Base-by-base conservation (phyloP, 2,888 invertebrate species). In the Orthonychiurus folsomi region DNA sequence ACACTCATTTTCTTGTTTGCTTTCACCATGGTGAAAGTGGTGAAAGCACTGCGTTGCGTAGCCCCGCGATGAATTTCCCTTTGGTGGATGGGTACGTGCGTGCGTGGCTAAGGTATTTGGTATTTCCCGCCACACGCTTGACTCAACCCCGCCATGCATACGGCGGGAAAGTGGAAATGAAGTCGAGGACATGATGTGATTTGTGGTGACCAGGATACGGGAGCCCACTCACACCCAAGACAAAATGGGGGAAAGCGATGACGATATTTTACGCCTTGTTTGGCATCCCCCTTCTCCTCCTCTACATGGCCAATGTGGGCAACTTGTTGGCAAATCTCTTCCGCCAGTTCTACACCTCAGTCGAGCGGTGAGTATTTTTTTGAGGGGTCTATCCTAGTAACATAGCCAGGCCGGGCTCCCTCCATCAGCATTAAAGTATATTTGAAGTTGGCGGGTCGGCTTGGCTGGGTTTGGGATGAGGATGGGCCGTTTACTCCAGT, bases 231-330 rank as follows among this genome's bases (percentile, higher is more conserved):
- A 68, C 69, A 37, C 73, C 73, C 24, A 69, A 67, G 58, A 71
- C 73, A 48, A 68, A 69, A 27, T 69, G 67, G 66, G 73, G 72
- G n/a, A 73, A 73, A 62, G 65, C 66, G 63, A 65, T 68, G 60
- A 72, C 72, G 24, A 70, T 72, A 56, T 63, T 71, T 52, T 73
- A 73, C 59, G 72, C 73, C 60, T 56, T 71, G 28, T 65, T 70
- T 54, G 73, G 73, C 50, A 73, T 73, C 60, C 73, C 73, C 1
- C 62, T 73, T 26, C 69, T 72, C 21, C 66, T 72, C 12, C 63
- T 72, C 15, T 71, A 71, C 69, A 71, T 72, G 71, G 68, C 72
- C 15, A 73, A 70, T 57, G 69, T 73, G 50, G 73, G 73, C 5
- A 67, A 69, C 64, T 64, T 73, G 27, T 61, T 73, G 48, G 73